Conservation (phyloP, 2,888 invertebrate genomes). For the Diadegma fenestrale region DNA sequence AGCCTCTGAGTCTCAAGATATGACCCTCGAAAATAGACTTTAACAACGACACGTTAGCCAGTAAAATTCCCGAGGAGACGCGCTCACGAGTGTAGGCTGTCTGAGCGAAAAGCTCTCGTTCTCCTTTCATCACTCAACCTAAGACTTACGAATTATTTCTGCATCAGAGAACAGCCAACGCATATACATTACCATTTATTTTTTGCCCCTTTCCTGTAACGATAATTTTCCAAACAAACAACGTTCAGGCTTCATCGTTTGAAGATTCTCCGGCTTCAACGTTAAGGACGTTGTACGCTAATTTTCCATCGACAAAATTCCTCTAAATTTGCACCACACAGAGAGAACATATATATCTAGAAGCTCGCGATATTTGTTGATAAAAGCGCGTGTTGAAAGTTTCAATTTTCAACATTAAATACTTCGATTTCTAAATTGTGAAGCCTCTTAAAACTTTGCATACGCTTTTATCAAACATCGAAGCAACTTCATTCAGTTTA, state of each 20-base stretch:
- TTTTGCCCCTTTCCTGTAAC: no score
- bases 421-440: no score
- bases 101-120: conserved; percentile 44
- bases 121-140: conserved; percentile 16
- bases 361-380: no score
- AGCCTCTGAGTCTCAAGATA: conserved; percentile 67
- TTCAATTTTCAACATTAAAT: no score
- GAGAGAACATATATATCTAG: no score
- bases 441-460: no score
- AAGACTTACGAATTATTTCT: conserved; percentile 40
- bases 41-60: conserved; percentile 34
- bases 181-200: background rate
- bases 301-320: no score
- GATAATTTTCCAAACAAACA: background rate
- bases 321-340: no score
- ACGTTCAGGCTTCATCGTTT: background rate
- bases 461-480: no score
- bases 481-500: no score
- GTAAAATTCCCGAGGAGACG: conserved; percentile 42
- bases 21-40: conserved; percentile 51
- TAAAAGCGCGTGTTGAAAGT: no score
- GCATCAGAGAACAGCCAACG: conserved; percentile 23
- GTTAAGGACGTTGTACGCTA: no score
- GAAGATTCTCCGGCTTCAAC: background rate
- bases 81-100: conserved; percentile 43